Evolutionary conservation across 2,113 vertebrate species (phyloP), one percentile per base, ranked within the genome.

Genomic region (Pedetes capensis): DNA sequence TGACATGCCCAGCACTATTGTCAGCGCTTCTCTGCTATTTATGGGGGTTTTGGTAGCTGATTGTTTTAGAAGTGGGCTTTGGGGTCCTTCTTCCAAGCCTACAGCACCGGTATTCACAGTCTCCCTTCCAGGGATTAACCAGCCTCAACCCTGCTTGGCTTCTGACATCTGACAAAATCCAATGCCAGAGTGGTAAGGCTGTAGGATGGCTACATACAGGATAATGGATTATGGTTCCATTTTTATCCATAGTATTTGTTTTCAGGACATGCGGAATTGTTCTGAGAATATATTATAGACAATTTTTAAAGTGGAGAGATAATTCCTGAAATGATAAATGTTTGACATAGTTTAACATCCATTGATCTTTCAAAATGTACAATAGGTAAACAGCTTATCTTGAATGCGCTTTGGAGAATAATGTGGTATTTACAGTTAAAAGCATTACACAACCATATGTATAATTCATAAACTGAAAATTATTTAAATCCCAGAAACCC

Each of bases 401-500:
- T 59, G 64, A 95, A 68, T 51, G 29, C 34, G 68, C 1, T 93
- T 96, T 42, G 4, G 17, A 1, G 13, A 94, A 14, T 14, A 94
- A 80, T 84, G 42, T 92, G 51, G 93, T 89, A 12, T 87, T 96
- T 97, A 82, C 69, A 23, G 55, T 93, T 88, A 94, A 96, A 97
- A 96, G 2, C 7, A 71, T 90, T 95, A 64, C 16, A 39, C 11
- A 87, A 93, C 63, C 10, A 61, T 87, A 83, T 71, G 17, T 92
- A 91, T 96, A 88, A 96, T 97, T 97, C 55, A 94, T 95, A 93
- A 86, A 42, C 44, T 81, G 44, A 95, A 96, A n/a, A 91, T 9
- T 39, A 53, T 42, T 57, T 90, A 61, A 97, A 95, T 69, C 23
- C 18, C 64, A 55, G 49, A 95, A 96, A 82, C 3, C 37, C 49